Base-by-base conservation (phyloP, 2,888 invertebrate species). In the Tetramorium bicarinatum region DNA sequence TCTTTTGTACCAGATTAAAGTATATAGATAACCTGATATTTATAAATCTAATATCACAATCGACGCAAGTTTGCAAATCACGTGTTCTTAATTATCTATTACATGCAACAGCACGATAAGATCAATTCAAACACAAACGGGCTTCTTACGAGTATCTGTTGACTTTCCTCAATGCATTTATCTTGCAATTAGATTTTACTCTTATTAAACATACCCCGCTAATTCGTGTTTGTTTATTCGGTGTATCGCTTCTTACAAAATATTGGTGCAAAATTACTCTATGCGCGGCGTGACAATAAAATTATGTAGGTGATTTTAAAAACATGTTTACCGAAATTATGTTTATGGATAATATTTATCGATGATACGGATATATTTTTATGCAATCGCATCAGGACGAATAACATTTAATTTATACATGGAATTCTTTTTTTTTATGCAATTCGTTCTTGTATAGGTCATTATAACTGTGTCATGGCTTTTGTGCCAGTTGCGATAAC, bases 381-480 rank as follows among this genome's bases (percentile, higher is more conserved):
- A 52, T 34, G 21, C 56, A 21, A 59, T 69, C 18, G 15, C 15
- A 61, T 21, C 56, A 34, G 25, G 1, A n/a, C 8, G 0, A 25
- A 25, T 52, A 21, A 79, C 44, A 56, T 79, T 56, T 59, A 18
- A 11, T 34, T 38, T 61, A 25, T 66, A 47, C 8, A 25, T 49
- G 11, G 11, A 59, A n/a, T n/a, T 62, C 6, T 15, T 59, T 71
- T 59, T 71, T 29, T 59, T 71, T 29, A 49, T 13, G 3, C 21
- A 34, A 1, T 49, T 79, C 9, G 0, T 18, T 44, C n/a, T 25
- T 52, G 34, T 44, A 13, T 21, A 13, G 47, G 13, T 49, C 34
- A 74, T 59, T 64, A 80, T 62, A 82, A 82, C 11, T 77, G 41
- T 79, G 81, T 52, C 81, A 79, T 8, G 62, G 64, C 47, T 80